Evolutionary conservation across 2,797 vertebrate genomes (phyloP), one percentile per base, ranked within the genome.

Genomic region (Avahi laniger): DNA sequence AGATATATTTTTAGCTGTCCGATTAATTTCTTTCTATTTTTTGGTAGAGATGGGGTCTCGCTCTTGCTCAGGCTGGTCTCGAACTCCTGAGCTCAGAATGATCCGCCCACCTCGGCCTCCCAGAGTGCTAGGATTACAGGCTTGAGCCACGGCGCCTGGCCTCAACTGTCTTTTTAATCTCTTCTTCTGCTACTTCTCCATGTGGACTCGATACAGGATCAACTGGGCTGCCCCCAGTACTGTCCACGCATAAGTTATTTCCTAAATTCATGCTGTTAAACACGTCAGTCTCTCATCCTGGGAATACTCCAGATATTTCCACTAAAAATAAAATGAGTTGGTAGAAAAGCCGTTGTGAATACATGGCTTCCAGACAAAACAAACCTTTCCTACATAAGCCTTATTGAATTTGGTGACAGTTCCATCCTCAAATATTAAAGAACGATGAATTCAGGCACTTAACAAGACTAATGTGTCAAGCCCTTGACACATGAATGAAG

Each of bases 321-420:
- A 93, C 76, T 84, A 90, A 90, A 94, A 96, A 67, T 87, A 76
- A 92, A 93, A 65, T 20, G 41, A 93, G 57, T 38, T 79, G 43
- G 17, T 87, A 89, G 57, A 70, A 94, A 93, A 72, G 33, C 50
- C 86, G 22, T 65, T 63, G 20, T 24, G 46, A 80, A 4, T 72
- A 52, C 52, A 28, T 46, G n/a, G 41, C 41, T 54, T 43, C 43
- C 92, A 52, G n/a, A 72, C 75, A 52, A 76, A 57, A 28, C 13
- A 46, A 94, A 59, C 46, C 38, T 8, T 59, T 80, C 26, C 3
- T 38, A 73, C 7, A 43, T 17, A 89, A 70, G 70, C 59, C n/a
- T 50, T 52, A 7, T 76, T 70, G 79, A 89, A 86, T 13, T 5
- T 24, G 4, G 30, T 41, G 48, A 78, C 41, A 73, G 80, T 41